A percentile compares a stretch with the other conserved stretches of the same genome.
Evolutionary conservation across 2,113 vertebrate genomes (phyloP).

Genomic region (Nibea coibor): DNA sequence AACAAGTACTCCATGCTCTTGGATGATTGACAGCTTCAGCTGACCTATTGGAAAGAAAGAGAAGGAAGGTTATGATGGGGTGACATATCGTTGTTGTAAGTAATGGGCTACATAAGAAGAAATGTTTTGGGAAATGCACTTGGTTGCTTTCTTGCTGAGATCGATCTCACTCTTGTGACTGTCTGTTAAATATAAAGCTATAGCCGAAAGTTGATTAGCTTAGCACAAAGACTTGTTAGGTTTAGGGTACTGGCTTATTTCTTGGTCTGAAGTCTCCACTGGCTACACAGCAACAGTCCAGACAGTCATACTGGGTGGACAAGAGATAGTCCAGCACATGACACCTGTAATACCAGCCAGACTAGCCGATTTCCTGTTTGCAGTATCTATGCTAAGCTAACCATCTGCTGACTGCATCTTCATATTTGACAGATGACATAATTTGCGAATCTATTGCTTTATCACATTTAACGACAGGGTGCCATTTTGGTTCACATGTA

Average conservation of each 20-base stretch:
- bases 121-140: neutral
- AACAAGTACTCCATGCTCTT: conserved; percentile 63
- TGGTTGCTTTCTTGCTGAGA: neutral
- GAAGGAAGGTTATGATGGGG: neutral
- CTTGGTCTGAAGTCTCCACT: neutral
- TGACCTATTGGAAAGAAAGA: conserved; percentile 69
- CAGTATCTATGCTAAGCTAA: neutral
- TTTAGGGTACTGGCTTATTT: neutral
- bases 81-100: neutral
- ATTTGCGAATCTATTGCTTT: neutral
- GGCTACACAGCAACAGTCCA: neutral
- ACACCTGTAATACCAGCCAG: neutral
- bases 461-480: neutral
- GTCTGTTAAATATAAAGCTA: neutral
- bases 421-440: neutral
- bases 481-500: neutral
- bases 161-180: neutral
- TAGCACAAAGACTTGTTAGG: neutral
- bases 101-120: neutral
- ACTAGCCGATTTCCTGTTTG: neutral
- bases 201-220: neutral
- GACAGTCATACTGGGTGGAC: neutral
- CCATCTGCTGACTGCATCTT: neutral
- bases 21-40: conserved; percentile 77
- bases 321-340: neutral